Evolutionary conservation across 2,113 vertebrate genomes (phyloP).

Genomic region (Oreochromis tanganicae): DNA sequence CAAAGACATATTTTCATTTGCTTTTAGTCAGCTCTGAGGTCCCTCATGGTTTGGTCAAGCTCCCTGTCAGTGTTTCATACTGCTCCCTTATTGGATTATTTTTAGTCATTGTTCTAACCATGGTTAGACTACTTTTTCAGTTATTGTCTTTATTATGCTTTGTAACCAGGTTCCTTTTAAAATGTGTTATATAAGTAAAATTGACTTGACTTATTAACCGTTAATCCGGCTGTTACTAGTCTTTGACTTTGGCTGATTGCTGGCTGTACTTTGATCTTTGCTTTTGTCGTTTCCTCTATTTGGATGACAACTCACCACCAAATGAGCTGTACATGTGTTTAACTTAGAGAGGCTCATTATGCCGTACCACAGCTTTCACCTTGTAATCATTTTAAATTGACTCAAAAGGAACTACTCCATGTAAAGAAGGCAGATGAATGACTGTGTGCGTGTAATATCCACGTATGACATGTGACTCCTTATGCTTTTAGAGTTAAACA

Average conservation of each 20-base stretch:
- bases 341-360: background rate
- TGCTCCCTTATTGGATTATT: background rate
- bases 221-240: background rate
- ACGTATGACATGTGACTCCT: background rate
- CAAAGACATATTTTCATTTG: background rate
- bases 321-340: background rate
- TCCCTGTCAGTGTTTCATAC: background rate
- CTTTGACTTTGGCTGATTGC: background rate
- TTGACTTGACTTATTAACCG: background rate
- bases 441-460: background rate
- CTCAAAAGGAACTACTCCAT: background rate
- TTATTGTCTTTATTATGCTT: background rate
- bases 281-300: background rate
- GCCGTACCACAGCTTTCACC: background rate
- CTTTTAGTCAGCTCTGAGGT: background rate
- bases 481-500: background rate
- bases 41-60: background rate
- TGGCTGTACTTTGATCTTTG: background rate
- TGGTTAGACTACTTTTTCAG: background rate
- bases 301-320: background rate
- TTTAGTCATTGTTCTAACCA: background rate
- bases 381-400: constrained; percentile 21
- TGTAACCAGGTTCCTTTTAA: background rate
- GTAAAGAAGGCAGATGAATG: background rate
- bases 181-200: background rate